Evolutionary conservation across 2,113 vertebrate genomes (phyloP).

Genomic region (Hippolais icterina): DNA sequence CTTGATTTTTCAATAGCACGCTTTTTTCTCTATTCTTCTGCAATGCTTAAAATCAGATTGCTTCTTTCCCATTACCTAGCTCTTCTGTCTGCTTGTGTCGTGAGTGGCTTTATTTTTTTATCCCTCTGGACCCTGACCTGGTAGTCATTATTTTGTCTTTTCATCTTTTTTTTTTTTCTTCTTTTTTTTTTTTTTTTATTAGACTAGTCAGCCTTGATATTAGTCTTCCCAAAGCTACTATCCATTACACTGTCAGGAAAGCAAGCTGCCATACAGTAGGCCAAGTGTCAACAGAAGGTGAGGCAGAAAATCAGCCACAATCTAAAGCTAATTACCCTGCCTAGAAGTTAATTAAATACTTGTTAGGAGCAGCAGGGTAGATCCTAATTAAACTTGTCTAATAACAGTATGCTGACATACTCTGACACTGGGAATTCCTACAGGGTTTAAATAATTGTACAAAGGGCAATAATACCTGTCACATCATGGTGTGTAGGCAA

Average conservation of each 20-base stretch:
- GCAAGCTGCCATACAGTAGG: conserved; percentile 62
- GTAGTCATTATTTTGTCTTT: conserved; percentile 66
- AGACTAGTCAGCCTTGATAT: conserved; percentile 65
- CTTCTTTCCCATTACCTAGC: conserved; percentile 18
- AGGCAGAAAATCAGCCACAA: conserved; percentile 78
- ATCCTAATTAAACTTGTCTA: conserved; percentile 88
- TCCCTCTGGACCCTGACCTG: conserved; percentile 54
- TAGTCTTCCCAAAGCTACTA: conserved; percentile 67
- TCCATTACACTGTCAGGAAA: conserved; percentile 80
- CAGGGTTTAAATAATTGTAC: conserved; percentile 78
- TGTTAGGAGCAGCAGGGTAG: conserved; percentile 87
- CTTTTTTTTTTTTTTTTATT: conserved; percentile 60
- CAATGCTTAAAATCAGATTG: conserved; percentile 36
- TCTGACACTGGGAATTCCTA: conserved; percentile 81
- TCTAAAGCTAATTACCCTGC: conserved; percentile 87
- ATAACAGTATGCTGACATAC: conserved; percentile 84
- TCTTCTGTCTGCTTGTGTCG: conserved; percentile 49
- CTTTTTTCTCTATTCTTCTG: not conserved
- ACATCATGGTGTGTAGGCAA: conserved; percentile 64
- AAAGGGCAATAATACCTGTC: conserved; percentile 78
- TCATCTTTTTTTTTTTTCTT: conserved; percentile 41
- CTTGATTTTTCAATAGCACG: not conserved
- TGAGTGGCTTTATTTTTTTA: conserved; percentile 24
- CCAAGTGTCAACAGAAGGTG: conserved; percentile 86
- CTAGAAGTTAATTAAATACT: conserved; percentile 88